Base-by-base conservation (phyloP, 1,140 invertebrate species). In the Neodiprion fabricii region DNA sequence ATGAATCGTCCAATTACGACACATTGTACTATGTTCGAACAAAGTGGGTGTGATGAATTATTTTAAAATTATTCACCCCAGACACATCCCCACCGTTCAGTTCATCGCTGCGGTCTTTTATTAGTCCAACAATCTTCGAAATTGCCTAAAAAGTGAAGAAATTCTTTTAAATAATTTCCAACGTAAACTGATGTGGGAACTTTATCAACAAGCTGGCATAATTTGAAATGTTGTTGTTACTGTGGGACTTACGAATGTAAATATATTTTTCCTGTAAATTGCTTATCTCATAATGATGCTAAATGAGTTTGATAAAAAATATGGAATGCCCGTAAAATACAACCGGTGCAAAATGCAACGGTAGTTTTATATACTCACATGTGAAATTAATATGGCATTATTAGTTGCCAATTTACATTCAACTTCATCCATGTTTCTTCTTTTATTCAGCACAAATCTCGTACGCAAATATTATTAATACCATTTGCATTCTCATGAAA, bases 331-430 rank as follows among this genome's bases (percentile, higher is more conserved):
- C 50, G 65, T 9, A 17, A 10, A 9, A n/a, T 40, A 28, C 0
- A 73, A 0, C 11, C 69, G 61, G 12, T 14, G n/a, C 23, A 67
- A 21, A 67, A n/a, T 68, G 72, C 17, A 12, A 70, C 40, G 11
- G 40, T 69, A 73, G 53, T 61, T 14, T 61, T 14, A 61, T 61
- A 11, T 76, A 84, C 79, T 85, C 75, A 85, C 84, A 70, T 86
- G 80, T 8, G 84, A 82, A 79, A 84, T 80, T 12, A 86, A 80
- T 70, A 81, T 77, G 49, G 85, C 79, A 79, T 85, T 84, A 10
- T 75, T 77, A 21, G 84, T 81, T 72, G 75, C 71, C 53, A 85
- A 77, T 78, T 86, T 86, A 67, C 80, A 81, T 61, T 84, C 81
- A 48, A 85, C 81, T 74, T 83, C 83, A 7, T 85, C 80, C 84